Conservation (phyloP, 2,888 invertebrate species). For the Parasteatoda lunata region DNA sequence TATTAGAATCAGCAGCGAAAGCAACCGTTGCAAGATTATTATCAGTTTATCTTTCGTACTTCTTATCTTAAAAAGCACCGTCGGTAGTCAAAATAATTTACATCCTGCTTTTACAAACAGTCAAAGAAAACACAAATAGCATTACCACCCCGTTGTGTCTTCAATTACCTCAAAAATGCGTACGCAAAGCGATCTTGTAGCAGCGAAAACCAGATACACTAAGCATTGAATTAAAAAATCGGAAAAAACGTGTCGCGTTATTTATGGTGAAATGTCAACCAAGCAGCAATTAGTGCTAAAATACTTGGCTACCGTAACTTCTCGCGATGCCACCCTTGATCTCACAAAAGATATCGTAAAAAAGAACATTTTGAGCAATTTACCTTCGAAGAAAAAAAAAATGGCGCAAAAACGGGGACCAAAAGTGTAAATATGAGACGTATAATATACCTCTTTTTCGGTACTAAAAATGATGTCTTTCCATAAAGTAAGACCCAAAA, state of each 20-base stretch:
- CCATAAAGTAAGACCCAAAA: conserved; percentile 40
- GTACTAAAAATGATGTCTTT: conserved; percentile 7
- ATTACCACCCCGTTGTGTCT: neutral
- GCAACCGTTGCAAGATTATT: neutral
- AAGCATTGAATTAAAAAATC: neutral
- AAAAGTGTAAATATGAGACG: conserved; percentile 27
- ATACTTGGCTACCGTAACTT: conserved; percentile 48
- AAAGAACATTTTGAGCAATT: conserved; percentile 1
- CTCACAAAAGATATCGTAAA: conserved; percentile 32
- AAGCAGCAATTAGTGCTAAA: conserved; percentile 48
- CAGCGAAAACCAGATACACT: neutral
- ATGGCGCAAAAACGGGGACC: conserved; percentile 40
- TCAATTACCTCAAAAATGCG: neutral
- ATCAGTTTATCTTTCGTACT: neutral
- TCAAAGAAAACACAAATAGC: neutral
- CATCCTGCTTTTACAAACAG: neutral
- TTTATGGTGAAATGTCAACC: conserved; percentile 47
- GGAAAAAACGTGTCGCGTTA: conserved; percentile 37
- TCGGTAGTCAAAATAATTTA: neutral
- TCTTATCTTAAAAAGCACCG: neutral
- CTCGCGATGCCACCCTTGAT: conserved; percentile 25
- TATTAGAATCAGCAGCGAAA: conserved; percentile 3
- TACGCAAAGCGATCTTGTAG: neutral
- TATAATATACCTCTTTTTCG: conserved; percentile 24
- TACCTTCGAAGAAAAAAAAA: conserved; percentile 13